Conservation (phyloP, 2,113 vertebrate species). For the Corynorhinus townsendii region DNA sequence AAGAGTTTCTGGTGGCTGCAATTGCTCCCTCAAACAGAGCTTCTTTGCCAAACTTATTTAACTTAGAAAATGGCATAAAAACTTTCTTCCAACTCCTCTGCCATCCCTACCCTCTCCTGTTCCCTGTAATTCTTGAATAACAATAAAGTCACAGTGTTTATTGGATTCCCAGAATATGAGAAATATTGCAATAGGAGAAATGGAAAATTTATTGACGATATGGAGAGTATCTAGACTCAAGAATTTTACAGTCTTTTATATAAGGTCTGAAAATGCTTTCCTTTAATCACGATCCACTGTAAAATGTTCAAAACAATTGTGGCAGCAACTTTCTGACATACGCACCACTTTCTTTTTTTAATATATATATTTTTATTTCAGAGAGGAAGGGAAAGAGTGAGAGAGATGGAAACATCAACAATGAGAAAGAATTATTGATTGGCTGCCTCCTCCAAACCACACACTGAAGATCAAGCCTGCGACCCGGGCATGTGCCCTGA, state of each 20-base stretch:
- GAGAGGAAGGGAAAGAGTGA: too few species aligned
- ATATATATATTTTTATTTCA: too few species aligned
- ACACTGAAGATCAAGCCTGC: too few species aligned
- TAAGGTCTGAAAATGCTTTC: slow-evolving; percentile 26
- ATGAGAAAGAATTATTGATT: too few species aligned
- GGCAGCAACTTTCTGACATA: neutral
- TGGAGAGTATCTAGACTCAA: neutral
- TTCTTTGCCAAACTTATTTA: neutral
- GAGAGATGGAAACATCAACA: too few species aligned
- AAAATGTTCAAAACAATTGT: neutral
- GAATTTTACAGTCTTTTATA: slow-evolving; percentile 7
- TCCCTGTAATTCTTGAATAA: neutral
- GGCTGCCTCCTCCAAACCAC: too few species aligned
- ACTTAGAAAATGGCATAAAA: neutral
- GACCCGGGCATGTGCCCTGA: too few species aligned
- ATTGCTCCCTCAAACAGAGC: neutral
- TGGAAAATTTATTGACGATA: neutral
- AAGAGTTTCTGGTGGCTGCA: neutral
- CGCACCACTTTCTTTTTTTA: neutral
- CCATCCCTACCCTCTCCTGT: neutral
- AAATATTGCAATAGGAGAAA: slow-evolving; percentile 6
- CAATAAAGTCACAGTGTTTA: neutral
- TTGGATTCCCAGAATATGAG: neutral
- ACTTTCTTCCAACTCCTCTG: neutral
- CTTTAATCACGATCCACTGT: slow-evolving; percentile 17